Evolutionary conservation across 2,888 invertebrate species (phyloP).

Genomic region (Yponomeuta evonymella): DNA sequence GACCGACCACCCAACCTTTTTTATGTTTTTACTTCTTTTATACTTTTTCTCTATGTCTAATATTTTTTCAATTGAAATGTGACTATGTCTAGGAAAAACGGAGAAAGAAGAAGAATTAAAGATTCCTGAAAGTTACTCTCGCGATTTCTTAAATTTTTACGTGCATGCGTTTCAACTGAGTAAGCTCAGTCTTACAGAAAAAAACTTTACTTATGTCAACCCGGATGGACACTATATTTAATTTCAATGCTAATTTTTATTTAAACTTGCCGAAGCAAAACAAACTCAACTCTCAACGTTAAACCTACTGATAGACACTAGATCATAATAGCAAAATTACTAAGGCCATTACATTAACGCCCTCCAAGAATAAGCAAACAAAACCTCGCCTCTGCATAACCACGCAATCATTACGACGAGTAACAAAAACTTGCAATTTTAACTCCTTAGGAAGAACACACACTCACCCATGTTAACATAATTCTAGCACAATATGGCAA

Average conservation of each 20-base stretch:
- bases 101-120: too few relatives aligned
- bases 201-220: background rate
- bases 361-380: background rate
- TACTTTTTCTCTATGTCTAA: too few relatives aligned
- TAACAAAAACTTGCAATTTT: conserved; percentile 2
- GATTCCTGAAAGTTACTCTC: too few relatives aligned
- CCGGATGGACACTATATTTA: too few relatives aligned
- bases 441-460: background rate
- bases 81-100: too few relatives aligned
- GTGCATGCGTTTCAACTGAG: background rate
- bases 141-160: too few relatives aligned
- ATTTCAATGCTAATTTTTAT: too few relatives aligned
- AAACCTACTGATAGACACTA: background rate
- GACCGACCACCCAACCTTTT: too few relatives aligned
- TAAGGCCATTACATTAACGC: background rate
- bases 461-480: background rate
- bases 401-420: background rate
- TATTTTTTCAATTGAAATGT: too few relatives aligned
- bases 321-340: background rate
- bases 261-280: background rate
- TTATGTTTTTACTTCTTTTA: too few relatives aligned
- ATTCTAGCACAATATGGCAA: background rate
- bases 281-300: background rate
- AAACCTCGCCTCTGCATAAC: background rate
- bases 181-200: background rate